Evolutionary conservation across 2,113 vertebrate species (phyloP).

Genomic region (pig (Sus scrofa)): T2T-Sscrofa CM000830.6:36890001-36890500

Average conservation of each 20-base stretch:
- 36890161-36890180: constrained; percentile 65
- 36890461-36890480: constrained; percentile 73
- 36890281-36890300: constrained; percentile 55
- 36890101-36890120: constrained; percentile 56
- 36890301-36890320: constrained; percentile 65
- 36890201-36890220: constrained; percentile 50
- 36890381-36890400: constrained; percentile 75
- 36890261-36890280: constrained; percentile 69
- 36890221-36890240: constrained; percentile 59
- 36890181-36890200: constrained; percentile 52
- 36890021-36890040: too few relatives aligned
- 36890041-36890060: background rate
- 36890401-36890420: constrained; percentile 70
- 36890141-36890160: constrained; percentile 48
- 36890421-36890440: constrained; percentile 73
- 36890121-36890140: constrained; percentile 51
- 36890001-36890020: too few relatives aligned
- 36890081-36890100: constrained; percentile 43
- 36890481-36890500: constrained; percentile 74
- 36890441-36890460: constrained; percentile 74
- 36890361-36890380: constrained; percentile 71
- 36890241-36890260: constrained; percentile 51
- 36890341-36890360: constrained; percentile 74
- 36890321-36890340: constrained; percentile 49
- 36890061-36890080: constrained; percentile 33